Percentiles rank a stretch among this genome's conserved stretches.
Evolutionary conservation across 2,113 vertebrate genomes (phyloP).

Genomic region (Hippocampus comes): DNA sequence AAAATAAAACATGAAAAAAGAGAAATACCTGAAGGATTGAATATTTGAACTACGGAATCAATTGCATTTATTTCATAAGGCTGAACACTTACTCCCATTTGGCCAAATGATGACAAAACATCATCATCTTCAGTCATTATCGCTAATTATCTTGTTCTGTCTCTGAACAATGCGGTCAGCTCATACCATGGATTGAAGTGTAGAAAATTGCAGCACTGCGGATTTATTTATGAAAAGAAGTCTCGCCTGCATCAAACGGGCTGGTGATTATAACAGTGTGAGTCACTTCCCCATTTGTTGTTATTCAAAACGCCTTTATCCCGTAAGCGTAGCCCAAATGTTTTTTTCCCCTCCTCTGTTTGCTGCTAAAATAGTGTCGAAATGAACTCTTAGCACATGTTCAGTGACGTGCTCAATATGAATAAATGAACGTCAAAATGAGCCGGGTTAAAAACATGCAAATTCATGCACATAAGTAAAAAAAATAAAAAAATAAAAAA

Average conservation of each 20-base stretch:
- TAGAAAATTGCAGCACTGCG: not conserved
- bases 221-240: not conserved
- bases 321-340: not conserved
- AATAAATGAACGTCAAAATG: no score
- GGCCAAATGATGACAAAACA: not conserved
- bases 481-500: no score
- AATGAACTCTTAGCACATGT: no score
- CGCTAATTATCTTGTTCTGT: not conserved
- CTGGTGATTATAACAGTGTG: not conserved
- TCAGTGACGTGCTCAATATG: no score
- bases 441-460: no score
- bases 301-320: not conserved
- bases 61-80: not conserved
- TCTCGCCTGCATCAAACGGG: not conserved
- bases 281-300: not conserved
- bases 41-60: not conserved
- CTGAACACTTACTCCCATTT: not conserved
- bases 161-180: not conserved
- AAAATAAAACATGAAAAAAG: not conserved
- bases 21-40: not conserved
- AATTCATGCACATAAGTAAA: no score
- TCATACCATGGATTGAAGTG: not conserved
- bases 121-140: not conserved
- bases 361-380: no score
- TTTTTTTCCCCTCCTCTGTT: not conserved